Base-by-base conservation (phyloP, 1,140 invertebrate species). In the Stratiolaelaps scimitus region DNA sequence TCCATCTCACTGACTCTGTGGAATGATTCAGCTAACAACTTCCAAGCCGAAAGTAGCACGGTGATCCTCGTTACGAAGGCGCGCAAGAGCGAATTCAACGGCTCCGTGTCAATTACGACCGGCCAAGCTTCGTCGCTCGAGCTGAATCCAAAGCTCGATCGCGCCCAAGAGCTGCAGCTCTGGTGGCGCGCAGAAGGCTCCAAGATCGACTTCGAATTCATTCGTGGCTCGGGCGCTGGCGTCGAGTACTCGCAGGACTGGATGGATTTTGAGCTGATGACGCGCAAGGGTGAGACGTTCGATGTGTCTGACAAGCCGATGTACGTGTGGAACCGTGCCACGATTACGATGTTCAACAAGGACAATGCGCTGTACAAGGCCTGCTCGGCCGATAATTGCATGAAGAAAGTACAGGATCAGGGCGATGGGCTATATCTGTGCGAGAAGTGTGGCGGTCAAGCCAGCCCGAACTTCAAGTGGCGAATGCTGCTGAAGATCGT, bases 341-440 rank as follows among this genome's bases (percentile, higher is more conserved):
- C 81, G 2, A 75, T 92, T 20, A 78, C 84, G 56, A 76, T 86
- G 53, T 75, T 89, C 23, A 80, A 81, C 71, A 77, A 80, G 0
- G 88, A 93, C 68, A 92, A 89, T 73, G 80, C 84, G 30, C 75
- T 92, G 47, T 98, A 98, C 73, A 85, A 90, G 78, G 84, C 90
- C 1, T 97, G 93, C 72, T 87, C 91, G 0, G 79, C 80, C 65
- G 81, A 85, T 13, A 81, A 82, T 45, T 97, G 92, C 75, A 93
- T 94, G 72, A 97, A 96, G 73, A 97, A 98, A 76, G 82, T 85
- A 0, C 77, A 93, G 29, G 92, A 96, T 77, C 81, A 85, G 73
- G 83, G 85, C 48, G 91, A 92, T 74, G 88, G 87, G 7, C 79
- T 85, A 70, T 98, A 84, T 74, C 81, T 89, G 68, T 98, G 95